A percentile compares a stretch with the other conserved stretches of the same genome.
Conservation (phyloP, 2,888 invertebrate genomes). For the Conchocele bisecta region DNA sequence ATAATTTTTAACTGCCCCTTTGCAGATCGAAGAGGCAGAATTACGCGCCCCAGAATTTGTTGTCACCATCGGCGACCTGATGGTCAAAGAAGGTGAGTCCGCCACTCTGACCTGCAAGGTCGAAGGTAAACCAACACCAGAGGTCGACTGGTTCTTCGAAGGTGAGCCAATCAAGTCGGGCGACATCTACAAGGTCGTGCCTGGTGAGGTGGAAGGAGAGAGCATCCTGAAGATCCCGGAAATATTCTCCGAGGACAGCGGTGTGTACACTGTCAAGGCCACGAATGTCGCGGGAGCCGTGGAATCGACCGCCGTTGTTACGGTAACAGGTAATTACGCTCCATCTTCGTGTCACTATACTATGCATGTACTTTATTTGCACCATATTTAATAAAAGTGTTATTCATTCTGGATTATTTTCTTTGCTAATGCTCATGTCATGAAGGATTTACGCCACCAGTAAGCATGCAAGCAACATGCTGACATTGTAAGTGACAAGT, state of each 20-base stretch:
- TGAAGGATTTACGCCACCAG: no score
- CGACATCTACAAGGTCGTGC: slow-evolving; percentile 86
- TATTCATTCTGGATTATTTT: no score
- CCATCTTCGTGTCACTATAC: no score
- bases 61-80: slow-evolving; percentile 68
- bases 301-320: slow-evolving; percentile 90
- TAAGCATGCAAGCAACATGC: no score
- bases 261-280: slow-evolving; percentile 91
- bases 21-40: slow-evolving; percentile 59
- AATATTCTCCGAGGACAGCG: slow-evolving; percentile 88
- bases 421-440: no score
- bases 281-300: slow-evolving; percentile 88
- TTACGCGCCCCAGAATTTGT: slow-evolving; percentile 70
- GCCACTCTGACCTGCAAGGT: slow-evolving; percentile 79
- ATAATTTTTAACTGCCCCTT: background rate
- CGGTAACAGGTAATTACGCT: slow-evolving; percentile 83
- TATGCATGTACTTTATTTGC: no score
- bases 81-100: slow-evolving; percentile 76
- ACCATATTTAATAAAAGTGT: no score
- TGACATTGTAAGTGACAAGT: no score
- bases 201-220: slow-evolving; percentile 75
- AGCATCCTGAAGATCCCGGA: slow-evolving; percentile 87
- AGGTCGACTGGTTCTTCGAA: slow-evolving; percentile 92
- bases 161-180: slow-evolving; percentile 85
- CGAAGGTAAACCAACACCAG: slow-evolving; percentile 81